Conservation (phyloP, 2,888 invertebrate genomes). For the Chrysodeixis includens region DNA sequence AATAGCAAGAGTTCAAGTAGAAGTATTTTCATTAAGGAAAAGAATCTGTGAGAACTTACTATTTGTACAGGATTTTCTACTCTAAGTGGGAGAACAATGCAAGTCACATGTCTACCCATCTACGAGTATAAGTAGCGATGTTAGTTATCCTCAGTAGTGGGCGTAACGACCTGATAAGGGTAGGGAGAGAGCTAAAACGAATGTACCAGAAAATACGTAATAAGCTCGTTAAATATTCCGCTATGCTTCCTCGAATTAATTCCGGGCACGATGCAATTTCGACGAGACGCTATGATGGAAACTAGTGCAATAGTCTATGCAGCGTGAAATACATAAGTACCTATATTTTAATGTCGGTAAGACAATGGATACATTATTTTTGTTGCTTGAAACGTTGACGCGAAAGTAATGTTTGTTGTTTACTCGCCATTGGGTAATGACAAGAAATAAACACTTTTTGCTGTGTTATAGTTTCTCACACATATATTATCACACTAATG, state of each 20-base stretch:
- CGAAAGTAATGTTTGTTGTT: neutral
- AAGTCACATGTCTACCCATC: neutral
- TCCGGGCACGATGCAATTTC: constrained; percentile 52
- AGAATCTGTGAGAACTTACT: too few species aligned
- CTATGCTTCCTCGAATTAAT: constrained; percentile 45
- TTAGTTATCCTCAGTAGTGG: neutral
- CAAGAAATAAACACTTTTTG: too few species aligned
- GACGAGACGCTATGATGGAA: constrained; percentile 31
- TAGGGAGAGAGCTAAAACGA: neutral
- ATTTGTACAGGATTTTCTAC: neutral
- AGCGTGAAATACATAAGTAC: constrained; percentile 11
- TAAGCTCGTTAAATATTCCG: constrained; percentile 44
- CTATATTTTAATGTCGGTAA: constrained; percentile 30
- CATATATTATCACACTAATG: too few species aligned
- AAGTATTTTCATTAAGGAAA: neutral
- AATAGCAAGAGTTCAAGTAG: neutral
- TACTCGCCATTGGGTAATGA: too few species aligned
- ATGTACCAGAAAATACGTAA: constrained; percentile 19
- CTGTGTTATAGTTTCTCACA: too few species aligned
- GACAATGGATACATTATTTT: constrained; percentile 12
- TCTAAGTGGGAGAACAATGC: neutral
- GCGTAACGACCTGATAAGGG: neutral
- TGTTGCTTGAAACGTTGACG: neutral
- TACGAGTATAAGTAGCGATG: neutral
- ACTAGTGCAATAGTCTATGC: constrained; percentile 32